Evolutionary conservation across 2,888 invertebrate genomes (phyloP).

Genomic region (Homarus gammarus): DNA sequence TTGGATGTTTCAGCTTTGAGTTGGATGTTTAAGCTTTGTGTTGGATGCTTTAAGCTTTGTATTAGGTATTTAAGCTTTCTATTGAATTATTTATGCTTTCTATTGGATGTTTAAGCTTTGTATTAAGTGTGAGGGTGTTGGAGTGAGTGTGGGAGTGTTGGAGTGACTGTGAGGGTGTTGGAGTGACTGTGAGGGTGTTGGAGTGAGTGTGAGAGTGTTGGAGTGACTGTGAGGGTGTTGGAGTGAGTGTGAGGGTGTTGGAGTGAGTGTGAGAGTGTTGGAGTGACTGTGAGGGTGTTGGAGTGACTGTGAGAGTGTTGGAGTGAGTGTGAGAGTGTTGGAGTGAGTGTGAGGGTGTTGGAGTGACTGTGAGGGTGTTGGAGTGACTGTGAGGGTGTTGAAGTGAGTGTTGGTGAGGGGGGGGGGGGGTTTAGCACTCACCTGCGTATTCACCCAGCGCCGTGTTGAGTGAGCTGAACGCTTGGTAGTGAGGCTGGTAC

Average conservation of each 20-base stretch:
- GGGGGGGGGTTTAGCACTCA: conserved; percentile 9
- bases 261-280: background rate
- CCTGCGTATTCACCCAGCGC: conserved; percentile 71
- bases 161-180: background rate
- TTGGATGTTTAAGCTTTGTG: too few relatives aligned
- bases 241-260: background rate
- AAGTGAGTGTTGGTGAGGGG: background rate
- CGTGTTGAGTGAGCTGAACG: conserved; percentile 74
- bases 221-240: background rate
- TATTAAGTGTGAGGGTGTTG: background rate
- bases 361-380: background rate
- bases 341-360: background rate
- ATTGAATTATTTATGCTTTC: too few relatives aligned
- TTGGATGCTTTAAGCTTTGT: too few relatives aligned
- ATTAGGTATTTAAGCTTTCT: too few relatives aligned
- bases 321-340: too few relatives aligned
- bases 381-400: too few relatives aligned
- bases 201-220: background rate
- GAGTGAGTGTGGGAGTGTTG: background rate
- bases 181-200: background rate
- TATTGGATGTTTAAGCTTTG: too few relatives aligned
- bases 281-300: background rate
- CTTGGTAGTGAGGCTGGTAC: conserved; percentile 72
- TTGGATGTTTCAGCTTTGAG: too few relatives aligned
- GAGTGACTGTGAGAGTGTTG: background rate